Conservation (phyloP, 1,140 invertebrate species). For the Cecropterus lyciades region DNA sequence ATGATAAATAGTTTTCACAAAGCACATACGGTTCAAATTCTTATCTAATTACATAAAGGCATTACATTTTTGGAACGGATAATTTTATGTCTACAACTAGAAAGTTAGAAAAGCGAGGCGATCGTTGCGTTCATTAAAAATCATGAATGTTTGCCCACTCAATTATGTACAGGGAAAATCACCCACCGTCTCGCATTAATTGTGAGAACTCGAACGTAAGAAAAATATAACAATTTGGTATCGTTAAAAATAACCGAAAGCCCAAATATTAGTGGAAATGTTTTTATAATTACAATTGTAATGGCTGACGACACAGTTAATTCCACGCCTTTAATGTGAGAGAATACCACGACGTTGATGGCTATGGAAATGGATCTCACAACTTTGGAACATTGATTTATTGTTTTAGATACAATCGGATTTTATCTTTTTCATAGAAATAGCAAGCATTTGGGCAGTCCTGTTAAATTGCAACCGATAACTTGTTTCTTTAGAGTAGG, state of each 20-base stretch:
- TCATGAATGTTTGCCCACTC: conserved; percentile 55
- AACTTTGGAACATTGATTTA: conserved; percentile 55
- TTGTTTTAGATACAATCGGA: conserved; percentile 32
- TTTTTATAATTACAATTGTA: conserved; percentile 65
- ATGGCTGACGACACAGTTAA: conserved; percentile 45
- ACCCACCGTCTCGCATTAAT: conserved; percentile 46
- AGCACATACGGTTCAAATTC: conserved; percentile 19
- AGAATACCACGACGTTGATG: conserved; percentile 53
- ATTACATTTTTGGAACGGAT: conserved; percentile 54
- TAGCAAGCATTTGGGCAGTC: no score
- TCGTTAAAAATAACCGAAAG: conserved; percentile 64
- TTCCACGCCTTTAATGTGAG: conserved; percentile 62
- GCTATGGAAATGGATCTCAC: conserved; percentile 37
- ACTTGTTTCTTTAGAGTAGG: no score
- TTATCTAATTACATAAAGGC: conserved; percentile 52
- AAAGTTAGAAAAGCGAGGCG: conserved; percentile 59
- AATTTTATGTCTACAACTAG: conserved; percentile 70
- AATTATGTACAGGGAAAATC: conserved; percentile 57
- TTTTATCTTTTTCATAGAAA: not conserved
- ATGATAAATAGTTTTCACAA: conserved; percentile 28
- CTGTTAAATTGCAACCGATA: no score
- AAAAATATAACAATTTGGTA: conserved; percentile 63
- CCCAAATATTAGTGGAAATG: conserved; percentile 58
- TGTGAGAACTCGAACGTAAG: conserved; percentile 66
- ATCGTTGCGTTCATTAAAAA: conserved; percentile 60